Conservation (phyloP, 2,113 vertebrate genomes). For the Oreochromis aureus region DNA sequence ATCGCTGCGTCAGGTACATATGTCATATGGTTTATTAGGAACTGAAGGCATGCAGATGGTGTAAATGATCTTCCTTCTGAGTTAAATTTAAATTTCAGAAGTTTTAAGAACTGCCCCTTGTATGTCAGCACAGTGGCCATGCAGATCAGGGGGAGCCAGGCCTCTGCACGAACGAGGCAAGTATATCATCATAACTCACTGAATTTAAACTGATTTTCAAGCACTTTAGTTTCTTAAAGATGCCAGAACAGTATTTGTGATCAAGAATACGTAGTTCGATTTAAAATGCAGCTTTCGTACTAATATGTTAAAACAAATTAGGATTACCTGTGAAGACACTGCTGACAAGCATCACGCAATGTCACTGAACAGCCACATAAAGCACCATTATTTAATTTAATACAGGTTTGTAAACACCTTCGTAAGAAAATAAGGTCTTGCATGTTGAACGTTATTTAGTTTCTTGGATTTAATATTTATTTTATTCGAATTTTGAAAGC, state of each 20-base stretch:
- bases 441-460: background rate
- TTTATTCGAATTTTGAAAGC: background rate
- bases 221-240: background rate
- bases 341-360: background rate
- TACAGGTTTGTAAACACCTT: background rate
- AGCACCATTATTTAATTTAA: background rate
- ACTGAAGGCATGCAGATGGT: background rate
- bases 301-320: background rate
- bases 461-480: background rate
- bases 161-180: background rate
- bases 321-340: background rate
- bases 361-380: background rate
- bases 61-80: background rate
- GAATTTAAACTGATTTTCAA: background rate
- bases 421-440: background rate
- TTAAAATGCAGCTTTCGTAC: background rate
- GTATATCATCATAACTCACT: background rate
- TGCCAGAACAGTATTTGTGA: background rate
- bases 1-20: background rate
- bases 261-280: background rate
- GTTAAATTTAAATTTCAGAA: background rate
- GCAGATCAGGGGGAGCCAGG: background rate
- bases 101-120: background rate
- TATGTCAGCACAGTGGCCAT: background rate
- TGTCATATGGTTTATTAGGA: background rate